Evolutionary conservation across 2,113 vertebrate genomes (phyloP), one percentile per base, ranked within the genome.

Genomic region (Trichomycterus rosablanca): DNA sequence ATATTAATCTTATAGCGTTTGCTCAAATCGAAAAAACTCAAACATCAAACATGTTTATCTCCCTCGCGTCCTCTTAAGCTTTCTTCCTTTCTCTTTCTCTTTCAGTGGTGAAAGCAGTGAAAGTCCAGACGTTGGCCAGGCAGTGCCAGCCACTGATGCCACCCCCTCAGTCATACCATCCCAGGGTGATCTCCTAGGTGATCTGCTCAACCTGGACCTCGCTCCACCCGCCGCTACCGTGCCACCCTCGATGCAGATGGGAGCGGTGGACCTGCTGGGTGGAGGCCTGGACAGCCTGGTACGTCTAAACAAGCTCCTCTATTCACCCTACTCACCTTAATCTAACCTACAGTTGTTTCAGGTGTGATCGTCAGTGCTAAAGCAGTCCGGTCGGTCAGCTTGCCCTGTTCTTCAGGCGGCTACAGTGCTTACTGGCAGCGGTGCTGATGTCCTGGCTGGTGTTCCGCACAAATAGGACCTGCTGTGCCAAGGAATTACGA

Each of bases 251-350:
- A 84, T 95, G 76, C 95, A 92, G 68, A 86, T 98, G 89, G 94
- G 91, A 0, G 90, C 89, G 0, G 88, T 99, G 84, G 94, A 99
- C 72, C 91, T 99, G 22, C 92, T 99, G 0, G 92, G 93, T 1
- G 89, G 94, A 0, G 96, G 94, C 59, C 78, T 99, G 62, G 96
- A 99, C 76, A 93, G 84, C 66, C 80, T 99, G 93, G 95, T 98
- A 87, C 0, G 80, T 81, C 77, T 49, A 30, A 61, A 35, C 15
- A 8, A 19, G 9, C 11, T n/a, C n/a, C 12, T 3, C n/a, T n/a
- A n/a, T n/a, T n/a, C n/a, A n/a, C n/a, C 15, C 23, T 54, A 14
- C 51, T 4, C 15, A 35, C n/a, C n/a, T n/a, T n/a, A n/a, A n/a
- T n/a, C n/a, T n/a, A n/a, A n/a, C n/a, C n/a, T n/a, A n/a, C n/a